phyloP scores from a whole-genome alignment of 1,140 invertebrate species.

The Drosophila simulans region DNA sequence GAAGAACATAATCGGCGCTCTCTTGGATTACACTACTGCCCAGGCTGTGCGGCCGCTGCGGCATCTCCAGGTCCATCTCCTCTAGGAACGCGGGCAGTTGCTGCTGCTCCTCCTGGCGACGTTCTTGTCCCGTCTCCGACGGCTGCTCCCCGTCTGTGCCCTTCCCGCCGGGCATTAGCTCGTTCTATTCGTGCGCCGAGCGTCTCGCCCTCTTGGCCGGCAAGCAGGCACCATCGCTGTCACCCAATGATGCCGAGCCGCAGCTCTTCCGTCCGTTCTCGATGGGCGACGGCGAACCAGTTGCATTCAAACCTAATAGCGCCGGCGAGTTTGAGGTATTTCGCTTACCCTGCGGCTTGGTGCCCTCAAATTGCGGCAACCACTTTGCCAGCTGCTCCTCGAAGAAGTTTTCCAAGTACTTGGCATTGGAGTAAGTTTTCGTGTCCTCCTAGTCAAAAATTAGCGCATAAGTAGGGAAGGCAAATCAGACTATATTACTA shows the following conservation, averaged over 20 bases:
- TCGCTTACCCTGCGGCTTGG: slow-evolving; percentile 36
- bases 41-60: slow-evolving; percentile 58
- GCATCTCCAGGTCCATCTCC: slow-evolving; percentile 55
- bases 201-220: slow-evolving; percentile 72
- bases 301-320: slow-evolving; percentile 41
- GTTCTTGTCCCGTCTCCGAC: slow-evolving; percentile 14
- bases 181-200: slow-evolving; percentile 76
- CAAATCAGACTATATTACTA: background rate
- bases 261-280: slow-evolving; percentile 78
- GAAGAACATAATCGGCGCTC: slow-evolving; percentile 69
- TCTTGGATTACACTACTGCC: slow-evolving; percentile 71
- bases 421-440: slow-evolving; percentile 93
- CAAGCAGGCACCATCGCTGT: slow-evolving; percentile 70
- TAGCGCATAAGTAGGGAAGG: slow-evolving; percentile 32
- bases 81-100: slow-evolving; percentile 23
- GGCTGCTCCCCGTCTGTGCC: slow-evolving; percentile 32
- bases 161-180: slow-evolving; percentile 65
- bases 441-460: slow-evolving; percentile 89
- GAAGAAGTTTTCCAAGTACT: slow-evolving; percentile 93
- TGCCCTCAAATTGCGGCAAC: slow-evolving; percentile 89
- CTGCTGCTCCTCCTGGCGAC: slow-evolving; percentile 6
- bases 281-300: slow-evolving; percentile 57
- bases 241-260: slow-evolving; percentile 65
- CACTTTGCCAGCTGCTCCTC: slow-evolving; percentile 92
- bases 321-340: slow-evolving; percentile 56